phyloP scores from a whole-genome alignment of 2,888 invertebrate species.

The Pseudococcus jackbeardsleyi region DNA sequence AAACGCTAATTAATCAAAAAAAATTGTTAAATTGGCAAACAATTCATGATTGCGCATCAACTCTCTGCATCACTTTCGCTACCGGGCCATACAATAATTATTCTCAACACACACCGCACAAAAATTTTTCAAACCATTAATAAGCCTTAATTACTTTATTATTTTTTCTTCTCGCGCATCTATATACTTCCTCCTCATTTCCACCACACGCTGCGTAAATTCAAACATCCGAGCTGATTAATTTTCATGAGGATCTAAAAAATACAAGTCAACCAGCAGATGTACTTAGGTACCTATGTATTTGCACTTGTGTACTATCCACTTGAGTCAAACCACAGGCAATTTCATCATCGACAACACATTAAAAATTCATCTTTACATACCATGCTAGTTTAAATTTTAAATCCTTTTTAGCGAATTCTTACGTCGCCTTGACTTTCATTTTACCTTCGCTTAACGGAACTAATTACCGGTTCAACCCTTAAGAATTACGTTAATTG shows the following conservation, averaged over 20 bases:
- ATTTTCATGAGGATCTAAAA: slow-evolving; percentile 35
- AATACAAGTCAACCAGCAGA: not conserved
- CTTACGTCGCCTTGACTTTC: not conserved
- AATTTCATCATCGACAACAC: not conserved
- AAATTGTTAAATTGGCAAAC: not conserved
- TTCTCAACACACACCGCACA: not conserved
- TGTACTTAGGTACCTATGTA: too few relatives aligned
- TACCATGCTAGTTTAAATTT: not conserved
- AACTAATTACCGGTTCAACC: slow-evolving; percentile 49
- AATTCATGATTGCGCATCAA: not conserved
- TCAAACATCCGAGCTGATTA: slow-evolving; percentile 18
- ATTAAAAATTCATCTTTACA: not conserved
- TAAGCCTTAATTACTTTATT: slow-evolving; percentile 38
- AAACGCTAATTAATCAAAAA: not conserved
- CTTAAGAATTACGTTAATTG: slow-evolving; percentile 21
- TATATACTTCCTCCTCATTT: slow-evolving; percentile 16
- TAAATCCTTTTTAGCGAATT: slow-evolving; percentile 21
- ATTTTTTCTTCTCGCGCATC: not conserved
- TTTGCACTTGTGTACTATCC: not conserved
- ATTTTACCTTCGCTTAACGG: slow-evolving; percentile 28
- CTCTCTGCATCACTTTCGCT: not conserved
- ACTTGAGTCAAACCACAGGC: not conserved
- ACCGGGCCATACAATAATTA: not conserved
- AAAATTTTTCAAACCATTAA: not conserved
- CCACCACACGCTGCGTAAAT: not conserved